Conservation (phyloP, 2,888 invertebrate genomes). For the Drosophila meridiana region DNA sequence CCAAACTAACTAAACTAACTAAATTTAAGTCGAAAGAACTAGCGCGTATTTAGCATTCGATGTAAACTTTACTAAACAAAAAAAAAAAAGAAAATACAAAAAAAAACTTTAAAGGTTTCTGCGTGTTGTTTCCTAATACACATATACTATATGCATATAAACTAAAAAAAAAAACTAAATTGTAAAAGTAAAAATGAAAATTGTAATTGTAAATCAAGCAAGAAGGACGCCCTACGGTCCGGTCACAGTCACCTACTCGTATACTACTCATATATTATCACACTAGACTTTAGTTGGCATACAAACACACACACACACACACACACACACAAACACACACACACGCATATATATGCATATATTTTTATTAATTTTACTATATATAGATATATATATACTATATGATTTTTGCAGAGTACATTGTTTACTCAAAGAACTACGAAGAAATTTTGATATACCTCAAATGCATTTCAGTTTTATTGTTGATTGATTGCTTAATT, state of each 20-base stretch:
- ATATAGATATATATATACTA: conserved; percentile 26
- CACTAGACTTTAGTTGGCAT: conserved; percentile 68
- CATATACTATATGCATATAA: conserved; percentile 31
- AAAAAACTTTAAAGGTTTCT: conserved; percentile 71
- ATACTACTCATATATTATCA: conserved; percentile 77
- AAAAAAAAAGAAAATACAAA: not conserved
- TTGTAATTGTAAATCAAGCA: conserved; percentile 24
- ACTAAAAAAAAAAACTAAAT: conserved; percentile 19
- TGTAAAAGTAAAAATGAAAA: conserved; percentile 28
- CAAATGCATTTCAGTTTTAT: conserved; percentile 85
- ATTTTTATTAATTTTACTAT: conserved; percentile 21
- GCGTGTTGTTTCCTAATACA: conserved; percentile 74
- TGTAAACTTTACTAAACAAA: conserved; percentile 33
- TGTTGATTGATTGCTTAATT: conserved; percentile 80
- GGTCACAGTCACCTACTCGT: conserved; percentile 71
- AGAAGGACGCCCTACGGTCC: conserved; percentile 6
- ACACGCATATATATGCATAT: conserved; percentile 5
- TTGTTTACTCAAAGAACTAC: conserved; percentile 78
- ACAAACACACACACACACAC: conserved; percentile 32
- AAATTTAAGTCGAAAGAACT: conserved; percentile 13
- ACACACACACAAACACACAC: conserved; percentile 20
- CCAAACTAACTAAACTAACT: conserved; percentile 11
- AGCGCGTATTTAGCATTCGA: conserved; percentile 30
- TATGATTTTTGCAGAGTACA: conserved; percentile 65
- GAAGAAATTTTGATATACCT: conserved; percentile 85